Evolutionary conservation across 2,888 invertebrate species (phyloP).

Genomic region (Macrosoma leucophasiata): DNA sequence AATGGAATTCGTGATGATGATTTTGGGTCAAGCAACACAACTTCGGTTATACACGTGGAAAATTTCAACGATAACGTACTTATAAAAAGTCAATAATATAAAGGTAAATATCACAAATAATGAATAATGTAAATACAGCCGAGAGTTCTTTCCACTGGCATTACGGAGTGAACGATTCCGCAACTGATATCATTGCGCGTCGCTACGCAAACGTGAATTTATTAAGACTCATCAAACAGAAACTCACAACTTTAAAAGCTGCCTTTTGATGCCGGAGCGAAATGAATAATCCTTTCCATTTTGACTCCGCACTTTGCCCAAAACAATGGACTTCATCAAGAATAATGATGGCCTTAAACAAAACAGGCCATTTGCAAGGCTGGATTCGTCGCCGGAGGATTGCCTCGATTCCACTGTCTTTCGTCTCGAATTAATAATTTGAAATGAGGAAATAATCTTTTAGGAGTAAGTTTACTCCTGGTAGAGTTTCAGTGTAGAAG

Average conservation of each 20-base stretch:
- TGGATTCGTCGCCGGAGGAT: slow-evolving; percentile 23
- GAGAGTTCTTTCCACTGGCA: no score
- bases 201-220: slow-evolving; percentile 41
- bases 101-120: no score
- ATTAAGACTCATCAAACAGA: slow-evolving; percentile 47
- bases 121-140: no score
- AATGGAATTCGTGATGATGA: no score
- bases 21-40: no score
- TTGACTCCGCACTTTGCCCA: slow-evolving; percentile 44
- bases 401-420: slow-evolving; percentile 29
- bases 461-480: slow-evolving; percentile 6
- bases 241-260: slow-evolving; percentile 45
- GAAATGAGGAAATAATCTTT: slow-evolving; percentile 26
- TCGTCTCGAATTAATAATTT: slow-evolving; percentile 29
- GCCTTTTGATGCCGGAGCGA: slow-evolving; percentile 51
- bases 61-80: no score
- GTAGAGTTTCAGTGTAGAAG: no score
- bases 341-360: slow-evolving; percentile 65
- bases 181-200: no score
- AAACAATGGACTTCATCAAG: slow-evolving; percentile 68
- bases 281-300: slow-evolving; percentile 68
- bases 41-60: no score
- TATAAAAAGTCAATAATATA: no score
- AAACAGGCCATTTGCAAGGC: slow-evolving; percentile 54
- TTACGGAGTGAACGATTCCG: no score